These are phyloP conservation scores for Pelecanoides urinatrix DNA, from an alignment of 2,113 vertebrate species.

Conservation along the genomic window DNA sequence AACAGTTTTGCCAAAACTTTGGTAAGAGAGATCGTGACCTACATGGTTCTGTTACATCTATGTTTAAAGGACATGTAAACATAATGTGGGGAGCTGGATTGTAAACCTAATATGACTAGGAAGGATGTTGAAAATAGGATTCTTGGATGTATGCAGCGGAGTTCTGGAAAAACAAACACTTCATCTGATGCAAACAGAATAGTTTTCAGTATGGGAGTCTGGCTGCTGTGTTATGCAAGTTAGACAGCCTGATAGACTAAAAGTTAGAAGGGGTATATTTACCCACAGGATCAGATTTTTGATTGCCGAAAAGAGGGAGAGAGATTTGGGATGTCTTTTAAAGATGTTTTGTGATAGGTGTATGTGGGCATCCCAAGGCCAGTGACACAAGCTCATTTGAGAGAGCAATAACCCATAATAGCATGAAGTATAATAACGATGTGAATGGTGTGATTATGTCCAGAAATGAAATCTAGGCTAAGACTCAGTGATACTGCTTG, in stretches of 20 bases:
- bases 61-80: not conserved
- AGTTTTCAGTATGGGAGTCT: not conserved
- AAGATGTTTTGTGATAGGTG: not conserved
- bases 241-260: not conserved
- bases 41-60: not conserved
- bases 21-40: not conserved
- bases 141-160: fast-evolving
- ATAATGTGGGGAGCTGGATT: not conserved
- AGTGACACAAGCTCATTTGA: not conserved
- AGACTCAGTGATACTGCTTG: not conserved
- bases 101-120: not conserved
- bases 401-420: not conserved
- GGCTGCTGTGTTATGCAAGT: not conserved
- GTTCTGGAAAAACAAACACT: not conserved
- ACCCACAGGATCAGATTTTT: not conserved
- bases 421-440: not conserved
- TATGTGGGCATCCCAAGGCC: not conserved
- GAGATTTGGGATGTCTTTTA: not conserved
- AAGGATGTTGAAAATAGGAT: not conserved
- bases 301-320: not conserved
- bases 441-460: not conserved
- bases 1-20: not conserved
- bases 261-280: not conserved
- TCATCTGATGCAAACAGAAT: not conserved
- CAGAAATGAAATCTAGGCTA: not conserved